Base-by-base conservation (phyloP, 2,888 invertebrate genomes). In the Apodemia hepburni region DNA sequence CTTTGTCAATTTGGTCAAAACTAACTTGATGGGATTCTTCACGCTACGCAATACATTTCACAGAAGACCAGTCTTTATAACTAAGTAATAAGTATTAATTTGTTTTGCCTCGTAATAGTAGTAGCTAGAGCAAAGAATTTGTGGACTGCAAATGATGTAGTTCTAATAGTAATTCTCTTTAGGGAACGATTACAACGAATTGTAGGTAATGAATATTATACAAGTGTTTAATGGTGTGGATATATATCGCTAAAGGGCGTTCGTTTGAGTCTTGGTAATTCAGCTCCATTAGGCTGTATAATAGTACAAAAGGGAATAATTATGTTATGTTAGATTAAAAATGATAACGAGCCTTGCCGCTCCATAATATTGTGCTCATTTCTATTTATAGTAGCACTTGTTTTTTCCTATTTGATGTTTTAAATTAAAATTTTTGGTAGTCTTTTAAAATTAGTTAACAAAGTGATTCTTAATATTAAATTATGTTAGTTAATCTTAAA, bases 121-220 rank as follows among this genome's bases (percentile, higher is more conserved):
- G 49, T 49, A 49, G 11, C 18, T 51, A 51, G 11, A 64, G 47
- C 64, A 66, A 67, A 67, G 67, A 69, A 69, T 64, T 67, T 64
- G 67, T 63, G 65, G 65, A 45, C 61, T 49, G 61, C 38, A 38
- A 61, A 61, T 61, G 59, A 61, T 61, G 54, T 47, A 66, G 62
- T 29, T 64, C 63, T 33, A 58, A 54, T 42, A n/a, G 54, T 17
- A 49, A 18, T 18, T 17, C 38, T 22, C 63, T 33, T 54, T 47
- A 7, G 61, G 61, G 62, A 61, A 60, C 57, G 33, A 59, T 61
- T 64, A 58, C 51, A 51, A 22, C 22, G 60, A 61, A 61, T 61
- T 61, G 61, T 58, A 49, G 42, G 61, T 45, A 61, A 51, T 61
- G 42, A 51, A 59, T 60, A 64, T 45, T 61, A 64, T 59, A 54